Evolutionary conservation across 2,888 invertebrate genomes (phyloP), one percentile per base, ranked within the genome.

Genomic region (Dysmachus trigonus): DNA sequence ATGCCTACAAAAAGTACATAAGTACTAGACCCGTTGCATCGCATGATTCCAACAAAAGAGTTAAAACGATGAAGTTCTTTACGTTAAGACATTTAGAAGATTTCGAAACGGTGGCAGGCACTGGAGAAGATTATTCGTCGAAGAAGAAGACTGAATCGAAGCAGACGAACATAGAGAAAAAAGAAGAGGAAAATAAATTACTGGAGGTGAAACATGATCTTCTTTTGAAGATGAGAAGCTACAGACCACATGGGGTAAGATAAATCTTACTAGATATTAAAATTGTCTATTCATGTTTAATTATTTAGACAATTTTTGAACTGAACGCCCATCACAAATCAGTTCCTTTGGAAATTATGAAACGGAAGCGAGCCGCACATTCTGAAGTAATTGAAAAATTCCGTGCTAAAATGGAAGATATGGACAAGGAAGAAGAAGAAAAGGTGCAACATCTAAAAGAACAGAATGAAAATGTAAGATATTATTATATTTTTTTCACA

Each of bases 1-100:
- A 99, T 90, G 99, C 97, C 0, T 98, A 98, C 93, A 95, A 96
- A 90, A 97, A 98, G 89, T 99, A 99, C 92, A 90, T 97, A 0
- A 94, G 95, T 88, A 97, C 98, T 88, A 94, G 99, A 87, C 98
- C 98, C 73, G 94, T 95, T 0, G 97, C 99, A 0, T 98, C 98
- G 0, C 93, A 95, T 0, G 99, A 98, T 90, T 98, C 97, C 87
- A 96, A 98, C 89, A 95, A 95, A 88, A 94, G 98, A 87, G 95
- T 96, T 13, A 99, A 99, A 92, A 93, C 93, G 62, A 92, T 96
- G 0, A 91, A 94, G 96, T 93, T 96, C 96, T 85, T 93, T 94
- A 90, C 94, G 94, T 87, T 92, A 89, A 85, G 92, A 92, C 88
- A 90, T 0, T 87, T 92, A 41, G 90, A 92, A 89, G 88, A 90